Evolutionary conservation across 2,888 invertebrate genomes (phyloP), one percentile per base, ranked within the genome.

Genomic region (Drosophila cracens): DNA sequence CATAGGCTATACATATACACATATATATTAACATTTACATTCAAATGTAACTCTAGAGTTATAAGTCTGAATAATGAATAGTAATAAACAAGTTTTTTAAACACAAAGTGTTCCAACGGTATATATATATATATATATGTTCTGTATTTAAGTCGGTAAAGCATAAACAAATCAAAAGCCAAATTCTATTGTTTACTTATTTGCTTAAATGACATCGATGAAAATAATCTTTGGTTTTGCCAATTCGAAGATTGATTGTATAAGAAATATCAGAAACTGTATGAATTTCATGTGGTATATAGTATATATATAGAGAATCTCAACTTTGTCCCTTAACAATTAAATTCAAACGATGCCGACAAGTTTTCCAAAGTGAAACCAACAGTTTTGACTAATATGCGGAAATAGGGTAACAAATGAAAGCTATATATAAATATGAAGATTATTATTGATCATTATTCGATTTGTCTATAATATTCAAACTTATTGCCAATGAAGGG

Each of bases 31-130:
- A 81, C 66, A 75, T 78, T 76, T 87, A 87, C 84, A 85, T 85
- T 82, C 74, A 80, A 83, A 66, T 89, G 82, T 85, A 85, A 85
- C 84, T 77, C 70, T 87, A 89, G 88, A 87, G 86, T 79, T 87
- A 87, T 87, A 87, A 87, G 86, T 89, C 86, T 87, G 86, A 87
- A 81, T 82, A 80, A 82, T 74, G 61, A 79, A 61, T 82, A 83
- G 81, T 70, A 83, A 81, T 81, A 83, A 83, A 81, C 56, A 54
- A 63, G 64, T 81, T 81, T 81, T 81, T 61, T 72, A 81, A 78
- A 78, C 51, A 68, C 66, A 63, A 29, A 7, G 18, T 38, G n/a
- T 43, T 27, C 2, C 33, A 29, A 62, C 16, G 33, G 10, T 64
- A 36, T 34, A 11, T 3, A 40, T 16, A 21, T 40, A 21, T 21